Conservation (phyloP, 2,888 invertebrate species). For the Pachycephus smyrnensis region DNA sequence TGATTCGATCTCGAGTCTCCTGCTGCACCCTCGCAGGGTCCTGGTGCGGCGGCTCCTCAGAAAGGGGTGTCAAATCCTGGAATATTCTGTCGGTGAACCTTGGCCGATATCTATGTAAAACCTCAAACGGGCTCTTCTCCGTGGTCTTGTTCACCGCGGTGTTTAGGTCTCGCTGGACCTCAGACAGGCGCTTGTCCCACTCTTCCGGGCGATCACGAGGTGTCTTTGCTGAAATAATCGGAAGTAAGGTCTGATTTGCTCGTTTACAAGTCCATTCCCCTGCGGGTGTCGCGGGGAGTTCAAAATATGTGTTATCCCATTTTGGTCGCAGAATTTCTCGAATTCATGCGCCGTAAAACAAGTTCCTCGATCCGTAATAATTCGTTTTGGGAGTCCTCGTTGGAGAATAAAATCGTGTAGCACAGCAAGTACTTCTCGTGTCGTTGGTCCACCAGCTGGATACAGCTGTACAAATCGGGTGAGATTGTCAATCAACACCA, state of each 20-base stretch:
- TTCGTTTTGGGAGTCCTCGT: slow-evolving; percentile 32
- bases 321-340: slow-evolving; percentile 19
- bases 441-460: slow-evolving; percentile 16
- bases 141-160: slow-evolving; percentile 30
- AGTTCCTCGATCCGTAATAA: slow-evolving; percentile 38
- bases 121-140: slow-evolving; percentile 31
- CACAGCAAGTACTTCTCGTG: slow-evolving; percentile 17
- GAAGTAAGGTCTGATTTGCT: slow-evolving; percentile 25
- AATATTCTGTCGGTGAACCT: slow-evolving; percentile 17
- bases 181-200: slow-evolving; percentile 15
- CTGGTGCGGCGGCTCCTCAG: too few relatives aligned
- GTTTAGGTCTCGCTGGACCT: slow-evolving; percentile 33
- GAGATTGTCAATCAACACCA: slow-evolving; percentile 32
- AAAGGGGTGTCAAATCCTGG: too few relatives aligned
- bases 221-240: slow-evolving; percentile 17
- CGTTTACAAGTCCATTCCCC: slow-evolving; percentile 33
- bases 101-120: slow-evolving; percentile 27
- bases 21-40: too few relatives aligned
- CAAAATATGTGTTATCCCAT: slow-evolving; percentile 29
- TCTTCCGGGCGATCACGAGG: slow-evolving; percentile 15
- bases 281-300: slow-evolving; percentile 34
- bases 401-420: slow-evolving; percentile 31
- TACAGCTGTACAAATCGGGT: slow-evolving; percentile 30
- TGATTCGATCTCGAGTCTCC: background rate
- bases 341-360: slow-evolving; percentile 27